Evolutionary conservation across 2,797 vertebrate genomes (phyloP), one percentile per base, ranked within the genome.

Genomic region (Psittacula derbiana): DNA sequence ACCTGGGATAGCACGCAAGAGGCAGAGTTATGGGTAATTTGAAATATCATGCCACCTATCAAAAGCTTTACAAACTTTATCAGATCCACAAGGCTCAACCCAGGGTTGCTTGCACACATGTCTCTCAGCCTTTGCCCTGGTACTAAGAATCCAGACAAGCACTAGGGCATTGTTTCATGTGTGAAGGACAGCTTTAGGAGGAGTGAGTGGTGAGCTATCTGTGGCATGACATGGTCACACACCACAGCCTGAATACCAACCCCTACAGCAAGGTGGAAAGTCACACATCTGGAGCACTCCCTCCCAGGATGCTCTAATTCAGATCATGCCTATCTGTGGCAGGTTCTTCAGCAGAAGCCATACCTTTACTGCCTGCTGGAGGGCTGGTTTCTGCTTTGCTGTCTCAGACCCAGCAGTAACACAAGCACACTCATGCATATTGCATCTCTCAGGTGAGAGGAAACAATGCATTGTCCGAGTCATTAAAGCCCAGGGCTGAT

Each of bases 401-500:
- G 78, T 36, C 81, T 92, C 70, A 53, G 80, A 61, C 38, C 80
- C 75, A 73, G 81, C 74, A 9, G 81, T 96, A 97, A 98, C 71
- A 40, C 72, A 85, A 97, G 96, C 78, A 36, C 16, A 23, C 81
- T 96, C 95, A 92, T 95, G 78, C 97, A 97, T 95, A 93, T 44
- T 96, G 88, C 92, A 97, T 84, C 89, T 81, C 86, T 61, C 96
- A 73, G 90, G 80, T 60, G 88, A 90, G 64, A 70, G 88, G 83
- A 92, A 96, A 88, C 11, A 91, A 97, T 60, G 92, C 93, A 16
- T 88, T 96, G 97, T 11, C 90, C 87, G 52, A 18, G 64, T 91
- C 97, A 97, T 91, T 97, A 97, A 98, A 98, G 95, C 86, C 90
- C 1, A 1, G 71, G 67, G 72, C 85, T 74, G 93, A 72, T 31